Percentiles rank a stretch among this genome's conserved stretches.
phyloP scores from a whole-genome alignment of 1,140 invertebrate species.

The Hypothenemus hampei region DNA sequence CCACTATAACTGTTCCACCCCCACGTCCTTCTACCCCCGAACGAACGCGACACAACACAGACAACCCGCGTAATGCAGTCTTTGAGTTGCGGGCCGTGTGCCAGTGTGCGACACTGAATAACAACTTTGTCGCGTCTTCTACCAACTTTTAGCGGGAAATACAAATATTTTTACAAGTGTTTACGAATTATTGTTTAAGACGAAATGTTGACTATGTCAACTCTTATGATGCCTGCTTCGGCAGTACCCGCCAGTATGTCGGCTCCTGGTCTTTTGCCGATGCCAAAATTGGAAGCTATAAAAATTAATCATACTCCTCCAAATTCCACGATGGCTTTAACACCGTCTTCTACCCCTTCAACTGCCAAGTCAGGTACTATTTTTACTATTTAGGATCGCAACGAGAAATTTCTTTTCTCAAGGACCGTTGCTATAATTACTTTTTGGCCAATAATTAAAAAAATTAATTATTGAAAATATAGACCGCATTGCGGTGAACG shows the following conservation, averaged over 20 bases:
- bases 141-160: slow-evolving; percentile 28
- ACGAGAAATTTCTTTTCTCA: no score
- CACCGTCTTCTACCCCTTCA: slow-evolving; percentile 1
- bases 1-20: slow-evolving; percentile 36
- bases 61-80: slow-evolving; percentile 40
- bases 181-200: not conserved
- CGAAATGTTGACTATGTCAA: slow-evolving; percentile 44
- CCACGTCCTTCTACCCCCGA: slow-evolving; percentile 35
- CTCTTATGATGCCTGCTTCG: slow-evolving; percentile 44
- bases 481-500: slow-evolving; percentile 23
- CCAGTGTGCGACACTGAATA: slow-evolving; percentile 32
- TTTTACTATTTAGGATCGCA: not conserved
- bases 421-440: no score
- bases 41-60: slow-evolving; percentile 38
- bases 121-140: slow-evolving; percentile 16
- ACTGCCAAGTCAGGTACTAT: slow-evolving; percentile 16
- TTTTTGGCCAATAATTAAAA: no score
- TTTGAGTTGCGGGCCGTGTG: slow-evolving; percentile 42
- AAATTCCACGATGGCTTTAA: slow-evolving; percentile 29
- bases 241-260: slow-evolving; percentile 38
- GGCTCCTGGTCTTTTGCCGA: slow-evolving; percentile 38
- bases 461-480: no score
- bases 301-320: slow-evolving; percentile 37
- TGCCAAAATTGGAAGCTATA: slow-evolving; percentile 40
- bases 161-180: slow-evolving; percentile 32